phyloP scores from a whole-genome alignment of 1,140 invertebrate species.

The Battus philenor region DNA sequence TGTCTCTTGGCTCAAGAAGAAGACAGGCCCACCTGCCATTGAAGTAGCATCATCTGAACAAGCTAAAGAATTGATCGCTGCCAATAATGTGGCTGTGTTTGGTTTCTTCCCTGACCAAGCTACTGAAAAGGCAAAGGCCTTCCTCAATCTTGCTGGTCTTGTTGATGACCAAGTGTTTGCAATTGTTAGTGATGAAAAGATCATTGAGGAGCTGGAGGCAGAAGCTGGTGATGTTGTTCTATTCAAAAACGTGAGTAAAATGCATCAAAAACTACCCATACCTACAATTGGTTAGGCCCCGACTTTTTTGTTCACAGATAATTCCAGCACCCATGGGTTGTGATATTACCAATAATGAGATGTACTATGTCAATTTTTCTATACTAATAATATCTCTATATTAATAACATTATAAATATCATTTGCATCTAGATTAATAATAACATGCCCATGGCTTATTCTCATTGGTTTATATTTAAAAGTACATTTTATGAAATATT shows the following conservation, averaged over 20 bases:
- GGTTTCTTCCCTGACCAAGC: slow-evolving; percentile 96
- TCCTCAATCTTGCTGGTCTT: slow-evolving; percentile 85
- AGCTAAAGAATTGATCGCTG: slow-evolving; percentile 89
- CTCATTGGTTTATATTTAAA: no score
- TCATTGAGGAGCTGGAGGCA: slow-evolving; percentile 86
- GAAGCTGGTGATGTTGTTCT: slow-evolving; percentile 86
- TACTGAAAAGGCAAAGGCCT: slow-evolving; percentile 88
- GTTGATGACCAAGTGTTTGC: slow-evolving; percentile 95
- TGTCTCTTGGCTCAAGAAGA: slow-evolving; percentile 96
- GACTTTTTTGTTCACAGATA: not conserved
- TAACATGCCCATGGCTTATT: no score
- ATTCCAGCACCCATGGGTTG: no score
- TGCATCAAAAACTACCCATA: no score
- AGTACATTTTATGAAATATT: no score
- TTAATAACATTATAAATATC: no score
- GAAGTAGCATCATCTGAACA: slow-evolving; percentile 87
- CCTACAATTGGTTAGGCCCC: no score
- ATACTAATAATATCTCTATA: no score
- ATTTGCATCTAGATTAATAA: no score
- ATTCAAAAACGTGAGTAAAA: slow-evolving; percentile 93
- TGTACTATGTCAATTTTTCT: no score
- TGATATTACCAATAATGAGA: no score
- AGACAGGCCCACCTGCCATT: slow-evolving; percentile 94
- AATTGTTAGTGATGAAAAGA: slow-evolving; percentile 85
- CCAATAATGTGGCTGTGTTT: slow-evolving; percentile 88